Evolutionary conservation across 1,140 invertebrate species (phyloP).

Genomic region (Scaptomyza graminum): DNA sequence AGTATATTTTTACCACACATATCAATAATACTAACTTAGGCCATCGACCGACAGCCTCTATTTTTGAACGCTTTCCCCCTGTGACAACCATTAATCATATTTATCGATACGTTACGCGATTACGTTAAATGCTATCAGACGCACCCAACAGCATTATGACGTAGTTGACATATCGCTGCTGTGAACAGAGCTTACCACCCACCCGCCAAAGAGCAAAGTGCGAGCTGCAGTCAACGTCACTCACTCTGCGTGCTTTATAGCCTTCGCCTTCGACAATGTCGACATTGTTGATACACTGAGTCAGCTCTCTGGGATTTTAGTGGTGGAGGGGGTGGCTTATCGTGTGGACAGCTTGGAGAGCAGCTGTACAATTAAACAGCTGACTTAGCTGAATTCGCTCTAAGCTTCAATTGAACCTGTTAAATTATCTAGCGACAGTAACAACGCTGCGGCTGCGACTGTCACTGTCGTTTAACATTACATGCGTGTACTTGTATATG

Average conservation of each 20-base stretch:
- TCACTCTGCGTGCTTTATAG: not conserved
- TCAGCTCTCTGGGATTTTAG: slow-evolving; percentile 5
- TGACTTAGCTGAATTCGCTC: slow-evolving; percentile 31
- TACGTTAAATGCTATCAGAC: not conserved
- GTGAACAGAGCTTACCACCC: not conserved
- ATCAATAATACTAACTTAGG: slow-evolving; percentile 13
- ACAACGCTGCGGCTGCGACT: slow-evolving; percentile 2
- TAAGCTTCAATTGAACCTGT: slow-evolving; percentile 18
- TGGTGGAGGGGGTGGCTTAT: not conserved
- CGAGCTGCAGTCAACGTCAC: not conserved
- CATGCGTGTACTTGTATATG: not conserved
- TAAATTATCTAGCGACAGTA: slow-evolving; percentile 31
- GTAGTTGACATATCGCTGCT: not conserved
- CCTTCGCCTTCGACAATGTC: too few relatives aligned
- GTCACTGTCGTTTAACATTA: not conserved
- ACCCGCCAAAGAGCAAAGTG: slow-evolving; percentile 7
- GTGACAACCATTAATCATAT: slow-evolving; percentile 13
- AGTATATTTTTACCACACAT: slow-evolving; percentile 5
- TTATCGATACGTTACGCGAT: slow-evolving; percentile 17
- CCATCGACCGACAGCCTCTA: not conserved
- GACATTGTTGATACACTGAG: slow-evolving; percentile 1
- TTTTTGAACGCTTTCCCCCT: too few relatives aligned
- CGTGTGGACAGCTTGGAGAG: slow-evolving; percentile 22
- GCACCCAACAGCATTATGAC: not conserved
- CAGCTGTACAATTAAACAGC: slow-evolving; percentile 39